Base-by-base conservation (phyloP, 2,797 vertebrate genomes). In the Typhlichthys subterraneus region DNA sequence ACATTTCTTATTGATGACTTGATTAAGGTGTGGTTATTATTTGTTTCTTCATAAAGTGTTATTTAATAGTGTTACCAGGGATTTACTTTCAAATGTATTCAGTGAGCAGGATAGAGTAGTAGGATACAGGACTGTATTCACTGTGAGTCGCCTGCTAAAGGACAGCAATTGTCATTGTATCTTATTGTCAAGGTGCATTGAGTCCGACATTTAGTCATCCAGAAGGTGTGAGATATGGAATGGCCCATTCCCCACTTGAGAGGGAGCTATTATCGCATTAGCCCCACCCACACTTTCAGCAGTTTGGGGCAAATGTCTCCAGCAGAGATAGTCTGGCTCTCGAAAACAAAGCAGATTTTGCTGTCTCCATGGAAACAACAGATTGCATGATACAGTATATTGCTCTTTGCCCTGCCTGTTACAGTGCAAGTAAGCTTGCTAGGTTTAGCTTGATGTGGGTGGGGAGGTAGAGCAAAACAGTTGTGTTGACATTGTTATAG, bases 301-400 rank as follows among this genome's bases (percentile, higher is more conserved):
- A 65, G 70, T 59, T 59, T 53, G 62, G 55, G 49, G 69, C 73
- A 72, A 62, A 31, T 19, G 53, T 79, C 72, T 82, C 73, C 76
- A 65, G 70, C 75, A 73, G 66, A 67, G 77, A 84, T 70, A 57
- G 65, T 57, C 70, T 53, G 56, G 57, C 75, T 54, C 72, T 74
- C 62, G 61, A 78, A 86, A 84, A 90, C 80, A 81, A 85, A 89
- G 80, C 81, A 81, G 73, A 86, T 86, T 81, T 73, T 69, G 73
- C 73, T 61, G 90, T 94, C 69, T 66, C 91, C 83, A 91, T 92
- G 88, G 91, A 89, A 88, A 93, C 87, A 61, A 55, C 65, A 81
- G 80, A 83, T 87, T 82, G 77, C 76, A 79, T 84, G 74, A 81
- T 29, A 29, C 23, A 29, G 23, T 57, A 64, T 69, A 65, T 74